Base-by-base conservation (phyloP, 2,797 vertebrate species). In the Schizopygopsis malacanthus region DNA sequence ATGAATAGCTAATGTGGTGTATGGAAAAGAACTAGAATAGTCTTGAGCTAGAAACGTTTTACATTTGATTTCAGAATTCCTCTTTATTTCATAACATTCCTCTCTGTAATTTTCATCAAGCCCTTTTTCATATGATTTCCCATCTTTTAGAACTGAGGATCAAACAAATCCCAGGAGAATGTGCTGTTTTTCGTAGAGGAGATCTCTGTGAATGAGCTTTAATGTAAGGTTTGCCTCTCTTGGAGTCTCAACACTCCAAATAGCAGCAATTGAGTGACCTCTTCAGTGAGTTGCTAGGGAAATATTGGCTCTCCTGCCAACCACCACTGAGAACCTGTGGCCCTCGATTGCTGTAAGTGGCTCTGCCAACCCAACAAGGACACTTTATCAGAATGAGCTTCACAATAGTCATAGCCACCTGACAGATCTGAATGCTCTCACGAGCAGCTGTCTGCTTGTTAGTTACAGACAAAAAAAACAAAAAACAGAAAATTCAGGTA, bases 151-250 rank as follows among this genome's bases (percentile, higher is more conserved):
- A 78, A 41, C 12, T 8, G 52, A n/a, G 12, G 37, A 41, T 78
- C 52, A 59, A 59, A 59, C 37, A n/a, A 41, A 41, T 78, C 37
- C 52, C 20, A 59, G 11, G 0, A 15, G 73, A 76, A 54, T 54
- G 72, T 52, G 47, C 37, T 43, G 8, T 52, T 50, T 33, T 33
- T 22, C 20, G 2, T 7, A 20, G 47, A 54, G 5, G 28, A 3
- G 47, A 37, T 75, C 28, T 75, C 45, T 76, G 33, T 59, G 75
- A 78, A 78, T 6, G 75, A 25, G 52, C 52, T 78, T 78, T 78
- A 41, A 37, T 79, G 25, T 79, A 45, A 11, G 77, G 37, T 41
- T 45, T 11, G 39, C n/a, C n/a, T 28, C 56, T 45, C n/a, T 63
- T 28, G 15, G 16, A 63, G 59, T 63, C 77, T 45, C n/a, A 61